These are phyloP conservation scores for Odontophorus gujanensis DNA, from an alignment of 2,113 vertebrate species.

Conservation along the genomic window DNA sequence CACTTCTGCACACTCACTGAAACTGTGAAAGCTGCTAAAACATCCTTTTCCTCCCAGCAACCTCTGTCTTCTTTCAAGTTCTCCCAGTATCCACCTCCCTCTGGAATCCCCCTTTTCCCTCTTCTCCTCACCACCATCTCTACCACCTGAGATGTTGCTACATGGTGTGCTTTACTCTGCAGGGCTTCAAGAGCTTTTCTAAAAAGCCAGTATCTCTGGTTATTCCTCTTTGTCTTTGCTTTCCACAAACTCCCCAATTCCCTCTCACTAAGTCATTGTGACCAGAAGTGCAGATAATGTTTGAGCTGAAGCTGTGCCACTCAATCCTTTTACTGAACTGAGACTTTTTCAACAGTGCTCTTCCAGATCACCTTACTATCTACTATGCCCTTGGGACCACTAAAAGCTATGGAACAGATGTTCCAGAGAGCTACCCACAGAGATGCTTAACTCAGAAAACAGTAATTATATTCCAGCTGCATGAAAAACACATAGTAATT, in stretches of 20 bases:
- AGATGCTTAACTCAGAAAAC: background rate
- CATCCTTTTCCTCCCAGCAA: background rate
- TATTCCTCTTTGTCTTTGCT: background rate
- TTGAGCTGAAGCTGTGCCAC: background rate
- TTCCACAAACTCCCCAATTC: background rate
- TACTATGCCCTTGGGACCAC: background rate
- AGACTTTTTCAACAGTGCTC: background rate
- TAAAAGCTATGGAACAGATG: background rate
- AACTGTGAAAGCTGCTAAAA: background rate
- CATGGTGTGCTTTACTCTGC: background rate
- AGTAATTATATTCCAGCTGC: background rate
- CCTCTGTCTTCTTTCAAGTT: background rate
- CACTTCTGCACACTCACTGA: fast-evolving
- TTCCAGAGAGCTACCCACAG: background rate
- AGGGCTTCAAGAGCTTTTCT: background rate
- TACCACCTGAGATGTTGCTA: background rate
- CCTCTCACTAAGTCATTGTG: background rate
- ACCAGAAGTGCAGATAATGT: fast-evolving
- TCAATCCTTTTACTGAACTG: background rate
- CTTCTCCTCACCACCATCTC: fast-evolving
- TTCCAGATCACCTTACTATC: background rate
- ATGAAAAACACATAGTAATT: background rate
- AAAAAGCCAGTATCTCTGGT: background rate
- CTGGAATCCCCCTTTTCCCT: background rate
- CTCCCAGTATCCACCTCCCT: background rate